Conservation (phyloP, 1,140 invertebrate genomes). For the Anoplophora glabripennis region DNA sequence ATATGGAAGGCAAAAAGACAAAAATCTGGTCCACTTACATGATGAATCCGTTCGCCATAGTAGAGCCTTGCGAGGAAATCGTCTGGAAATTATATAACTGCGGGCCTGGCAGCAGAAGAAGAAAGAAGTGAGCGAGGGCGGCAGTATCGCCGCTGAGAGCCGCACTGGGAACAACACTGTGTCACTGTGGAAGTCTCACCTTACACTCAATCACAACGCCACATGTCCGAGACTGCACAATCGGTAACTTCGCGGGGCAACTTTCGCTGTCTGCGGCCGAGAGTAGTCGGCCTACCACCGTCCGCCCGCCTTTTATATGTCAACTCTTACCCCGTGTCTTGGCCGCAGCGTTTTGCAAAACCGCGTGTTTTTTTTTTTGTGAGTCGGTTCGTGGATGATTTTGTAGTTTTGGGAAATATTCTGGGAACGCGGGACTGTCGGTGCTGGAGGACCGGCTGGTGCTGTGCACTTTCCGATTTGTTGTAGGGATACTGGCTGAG, state of each 20-base stretch:
- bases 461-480: no score
- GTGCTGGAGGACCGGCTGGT: no score
- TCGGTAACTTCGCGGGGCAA: conserved; percentile 21
- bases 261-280: conserved; percentile 29
- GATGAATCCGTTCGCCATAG: conserved; percentile 12
- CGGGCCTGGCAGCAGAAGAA: not conserved
- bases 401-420: no score
- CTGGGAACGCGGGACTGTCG: no score
- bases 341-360: no score
- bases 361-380: no score
- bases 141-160: conserved; percentile 17
- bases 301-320: conserved; percentile 28
- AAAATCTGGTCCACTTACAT: conserved; percentile 8
- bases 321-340: conserved; percentile 8
- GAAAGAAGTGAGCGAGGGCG: conserved; percentile 10
- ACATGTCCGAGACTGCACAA: conserved; percentile 16
- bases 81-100: not conserved
- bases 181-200: conserved; percentile 18
- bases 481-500: no score
- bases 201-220: conserved; percentile 13
- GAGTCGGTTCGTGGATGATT: no score
- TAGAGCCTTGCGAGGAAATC: conserved; percentile 6
- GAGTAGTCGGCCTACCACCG: conserved; percentile 27
- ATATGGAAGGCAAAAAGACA: no score
- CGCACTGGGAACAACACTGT: conserved; percentile 16